Base-by-base conservation (phyloP, 2,888 invertebrate species). In the Agrochola macilenta region DNA sequence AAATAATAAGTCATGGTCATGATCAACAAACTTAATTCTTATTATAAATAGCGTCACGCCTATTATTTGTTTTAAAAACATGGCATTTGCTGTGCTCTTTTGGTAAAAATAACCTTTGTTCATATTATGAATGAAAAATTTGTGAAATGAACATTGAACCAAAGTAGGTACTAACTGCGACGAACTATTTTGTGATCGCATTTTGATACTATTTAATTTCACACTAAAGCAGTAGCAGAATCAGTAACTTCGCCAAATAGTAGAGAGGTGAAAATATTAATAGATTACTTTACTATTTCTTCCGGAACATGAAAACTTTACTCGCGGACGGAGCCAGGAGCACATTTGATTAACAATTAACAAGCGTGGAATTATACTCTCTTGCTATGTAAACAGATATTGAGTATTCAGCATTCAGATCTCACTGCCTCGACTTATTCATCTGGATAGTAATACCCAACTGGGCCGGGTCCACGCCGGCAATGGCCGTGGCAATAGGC, bases 401-500 rank as follows among this genome's bases (percentile, higher is more conserved):
- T 65, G 0, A 60, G 30, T 46, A 52, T 61, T 26, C 49, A 57
- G 30, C 5, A 35, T 49, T 39, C 26, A 46, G 39, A 23, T 65
- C 30, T 68, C 26, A 60, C 5, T 79, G 74, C 23, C 54, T 78
- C 7, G 69, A 54, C 43, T 93, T 91, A 74, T 93, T 92, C 9
- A 92, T n/a, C 12, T 93, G 89, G 64, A 91, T 92, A 73, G 92
- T 76, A 35, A 96, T 89, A 17, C 94, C 94, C 2, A 96, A 88
- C 0, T 68, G 12, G 0, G 87, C 2, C 0, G 97, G 97, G 78
- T 97, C 96, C 0, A 98, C 95, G 2, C 98, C 98, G 2, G 98
- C 98, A 57, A 98, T 97, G 11, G 98, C 98, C 0, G 98, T 98
- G 39, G 97, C 98, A 0, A 98, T 96, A 0, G 98, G 98, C 8